A percentile compares a stretch with the other conserved stretches of the same genome.
Evolutionary conservation across 1,140 invertebrate genomes (phyloP).

Genomic region (Mylabris phalerata): DNA sequence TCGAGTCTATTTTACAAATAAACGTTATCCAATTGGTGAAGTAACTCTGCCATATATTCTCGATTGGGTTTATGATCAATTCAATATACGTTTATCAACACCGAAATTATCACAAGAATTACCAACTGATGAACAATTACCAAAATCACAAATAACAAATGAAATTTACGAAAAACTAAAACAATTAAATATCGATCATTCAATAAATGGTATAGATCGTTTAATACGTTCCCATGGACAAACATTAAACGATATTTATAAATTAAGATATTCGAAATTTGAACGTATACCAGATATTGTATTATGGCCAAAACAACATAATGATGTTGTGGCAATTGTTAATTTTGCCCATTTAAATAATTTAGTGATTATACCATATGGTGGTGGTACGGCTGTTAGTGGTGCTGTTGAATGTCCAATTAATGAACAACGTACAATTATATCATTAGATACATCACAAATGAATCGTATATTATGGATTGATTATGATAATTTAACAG

Average conservation of each 20-base stretch:
- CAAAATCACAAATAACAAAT: slow-evolving; percentile 47
- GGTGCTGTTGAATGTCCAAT: slow-evolving; percentile 81
- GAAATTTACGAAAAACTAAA: slow-evolving; percentile 56
- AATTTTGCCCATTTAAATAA: slow-evolving; percentile 65
- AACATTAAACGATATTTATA: slow-evolving; percentile 84
- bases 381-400: slow-evolving; percentile 94
- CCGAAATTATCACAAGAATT: slow-evolving; percentile 44
- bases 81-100: slow-evolving; percentile 56
- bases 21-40: slow-evolving; percentile 78
- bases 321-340: slow-evolving; percentile 77
- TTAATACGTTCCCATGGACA: slow-evolving; percentile 91
- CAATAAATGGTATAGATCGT: slow-evolving; percentile 73
- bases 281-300: slow-evolving; percentile 88
- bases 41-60: slow-evolving; percentile 70
- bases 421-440: slow-evolving; percentile 74
- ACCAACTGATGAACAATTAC: slow-evolving; percentile 48
- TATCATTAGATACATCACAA: slow-evolving; percentile 89
- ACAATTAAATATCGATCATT: slow-evolving; percentile 59
- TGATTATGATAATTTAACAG: slow-evolving; percentile 81
- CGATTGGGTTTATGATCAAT: slow-evolving; percentile 69
- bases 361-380: slow-evolving; percentile 90
- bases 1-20: slow-evolving; percentile 8
- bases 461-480: slow-evolving; percentile 96
- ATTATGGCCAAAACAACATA: slow-evolving; percentile 82
- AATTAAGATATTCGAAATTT: slow-evolving; percentile 60